phyloP scores from a whole-genome alignment of 1,140 invertebrate genomes.

The Pogonomyrmex barbatus region DNA sequence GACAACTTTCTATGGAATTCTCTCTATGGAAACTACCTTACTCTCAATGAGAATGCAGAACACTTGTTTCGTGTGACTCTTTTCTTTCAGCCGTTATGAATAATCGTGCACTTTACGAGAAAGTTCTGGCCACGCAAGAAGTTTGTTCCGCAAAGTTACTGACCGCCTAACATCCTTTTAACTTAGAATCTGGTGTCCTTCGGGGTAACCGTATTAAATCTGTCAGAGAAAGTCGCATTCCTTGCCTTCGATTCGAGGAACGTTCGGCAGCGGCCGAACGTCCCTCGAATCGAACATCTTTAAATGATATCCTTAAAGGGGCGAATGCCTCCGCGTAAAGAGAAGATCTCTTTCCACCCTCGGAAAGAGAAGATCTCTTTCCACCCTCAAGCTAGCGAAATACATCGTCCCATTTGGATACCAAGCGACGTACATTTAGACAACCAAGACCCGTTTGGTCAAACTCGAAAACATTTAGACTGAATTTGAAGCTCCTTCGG shows the following conservation, averaged over 20 bases:
- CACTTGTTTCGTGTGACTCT: neutral
- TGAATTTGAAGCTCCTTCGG: constrained; percentile 52
- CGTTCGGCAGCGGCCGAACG: neutral
- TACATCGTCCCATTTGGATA: neutral
- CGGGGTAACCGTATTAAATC: constrained; percentile 23
- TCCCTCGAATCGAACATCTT: constrained; percentile 16
- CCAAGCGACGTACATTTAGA: neutral
- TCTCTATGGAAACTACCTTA: neutral
- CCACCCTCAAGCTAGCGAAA: neutral
- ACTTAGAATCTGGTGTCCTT: constrained; percentile 48
- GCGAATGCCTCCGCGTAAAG: neutral
- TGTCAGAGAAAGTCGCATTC: constrained; percentile 15
- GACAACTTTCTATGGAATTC: neutral
- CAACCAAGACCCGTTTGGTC: constrained; percentile 22
- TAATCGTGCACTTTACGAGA: constrained; percentile 46
- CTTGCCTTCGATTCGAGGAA: no score
- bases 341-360: neutral
- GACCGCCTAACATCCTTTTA: constrained; percentile 47
- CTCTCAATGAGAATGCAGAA: constrained; percentile 1
- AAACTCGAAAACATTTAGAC: constrained; percentile 50
- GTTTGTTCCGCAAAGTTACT: constrained; percentile 50
- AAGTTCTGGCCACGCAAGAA: constrained; percentile 50
- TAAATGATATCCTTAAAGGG: constrained; percentile 32
- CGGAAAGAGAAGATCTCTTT: neutral
- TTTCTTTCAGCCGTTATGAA: constrained; percentile 50